Conservation (phyloP, 2,888 invertebrate genomes). For the Pelosia muscerda region DNA sequence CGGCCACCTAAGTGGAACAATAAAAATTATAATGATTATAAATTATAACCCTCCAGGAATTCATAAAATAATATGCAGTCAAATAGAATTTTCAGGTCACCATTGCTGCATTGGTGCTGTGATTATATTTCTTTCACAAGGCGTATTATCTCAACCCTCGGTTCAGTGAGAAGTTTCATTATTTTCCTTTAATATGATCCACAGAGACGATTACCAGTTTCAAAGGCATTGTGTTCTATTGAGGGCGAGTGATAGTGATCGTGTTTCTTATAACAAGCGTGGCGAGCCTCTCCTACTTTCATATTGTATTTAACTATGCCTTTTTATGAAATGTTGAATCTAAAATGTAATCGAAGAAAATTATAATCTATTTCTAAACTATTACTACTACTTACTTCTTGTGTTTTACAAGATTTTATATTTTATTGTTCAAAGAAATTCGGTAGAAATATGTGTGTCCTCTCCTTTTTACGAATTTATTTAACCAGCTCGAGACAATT, state of each 20-base stretch:
- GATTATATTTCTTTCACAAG: constrained; percentile 10
- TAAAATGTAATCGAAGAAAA: not conserved
- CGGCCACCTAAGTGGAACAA: too few relatives aligned
- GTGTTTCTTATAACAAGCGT: constrained; percentile 55
- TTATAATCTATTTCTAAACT: too few relatives aligned
- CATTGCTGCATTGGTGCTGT: not conserved
- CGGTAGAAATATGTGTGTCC: too few relatives aligned
- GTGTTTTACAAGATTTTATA: too few relatives aligned
- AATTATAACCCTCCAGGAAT: too few relatives aligned
- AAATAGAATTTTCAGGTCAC: not conserved
- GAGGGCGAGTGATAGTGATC: constrained; percentile 57
- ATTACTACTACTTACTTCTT: too few relatives aligned
- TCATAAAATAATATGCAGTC: not conserved
- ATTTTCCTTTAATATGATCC: constrained; percentile 63
- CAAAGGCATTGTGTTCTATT: constrained; percentile 60
- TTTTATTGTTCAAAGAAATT: too few relatives aligned
- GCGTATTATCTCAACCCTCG: constrained; percentile 47
- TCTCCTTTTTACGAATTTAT: too few relatives aligned
- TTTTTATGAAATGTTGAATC: not conserved
- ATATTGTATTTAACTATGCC: constrained; percentile 47
- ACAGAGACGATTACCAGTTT: constrained; percentile 55
- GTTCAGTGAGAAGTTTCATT: constrained; percentile 54
- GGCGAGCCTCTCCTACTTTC: constrained; percentile 39
- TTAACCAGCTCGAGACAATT: not conserved
- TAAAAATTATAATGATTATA: too few relatives aligned